Evolutionary conservation across 2,797 vertebrate species (phyloP), one percentile per base, ranked within the genome.

Genomic region (Muscicapa comitata): DNA sequence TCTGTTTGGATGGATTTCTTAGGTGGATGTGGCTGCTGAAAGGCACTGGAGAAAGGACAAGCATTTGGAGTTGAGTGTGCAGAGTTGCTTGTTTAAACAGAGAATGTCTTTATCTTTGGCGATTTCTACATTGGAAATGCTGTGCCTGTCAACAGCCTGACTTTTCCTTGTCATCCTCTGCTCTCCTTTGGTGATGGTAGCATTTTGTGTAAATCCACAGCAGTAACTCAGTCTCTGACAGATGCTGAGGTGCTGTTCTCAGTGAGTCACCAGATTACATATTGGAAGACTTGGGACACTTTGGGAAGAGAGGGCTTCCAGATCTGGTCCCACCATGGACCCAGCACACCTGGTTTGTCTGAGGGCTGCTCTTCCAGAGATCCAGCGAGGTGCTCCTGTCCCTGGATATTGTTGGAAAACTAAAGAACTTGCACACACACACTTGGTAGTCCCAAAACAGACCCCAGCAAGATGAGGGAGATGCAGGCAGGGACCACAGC

Each of bases 391-490:
- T 25, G n/a, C 61, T 62, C 3, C 33, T 77, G 21, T 6, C 2
- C 35, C 29, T 4, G 1, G 17, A 14, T 51, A 12, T 26, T 23
- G 24, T n/a, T 77, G 48, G 38, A 79, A 58, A 70, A 3, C 17
- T 33, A 21, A 76, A 57, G 40, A 54, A 17, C 19, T 57, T 67
- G 7, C 3, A 57, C 40, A 26, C 4, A 25, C 3, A 9, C 2
- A 10, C 5, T 20, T 65, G 35, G 5, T 8, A 55, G 21, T 55
- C 23, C 21, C 71, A 42, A 12, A 2, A 2, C 5, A 71, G 38
- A 55, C 19, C n/a, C 6, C 54, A 42, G 38, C 3, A 74, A 57
- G 57, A 51, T 0, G 0, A 18, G 18, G 11, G 35, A 81, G 18
- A 40, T 58, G 47, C 10, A 55, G 40, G 7, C 33, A 83, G 10